phyloP scores from a whole-genome alignment of 2,888 invertebrate species.

The Drosophila quasianomalipes region DNA sequence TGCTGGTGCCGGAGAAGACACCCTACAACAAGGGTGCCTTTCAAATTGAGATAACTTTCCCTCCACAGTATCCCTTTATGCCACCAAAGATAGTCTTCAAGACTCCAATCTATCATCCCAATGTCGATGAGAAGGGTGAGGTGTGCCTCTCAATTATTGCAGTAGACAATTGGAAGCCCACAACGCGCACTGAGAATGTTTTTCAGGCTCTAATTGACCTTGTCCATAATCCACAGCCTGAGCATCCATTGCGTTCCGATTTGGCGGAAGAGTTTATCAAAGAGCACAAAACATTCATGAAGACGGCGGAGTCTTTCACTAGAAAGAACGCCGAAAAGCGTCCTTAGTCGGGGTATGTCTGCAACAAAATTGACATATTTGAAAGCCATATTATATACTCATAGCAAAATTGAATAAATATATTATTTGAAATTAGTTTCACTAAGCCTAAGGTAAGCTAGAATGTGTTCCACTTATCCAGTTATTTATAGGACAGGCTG shows the following conservation, averaged over 20 bases:
- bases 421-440: background rate
- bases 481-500: constrained; percentile 20
- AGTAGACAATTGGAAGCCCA: constrained; percentile 99
- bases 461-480: background rate
- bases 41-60: constrained; percentile 98
- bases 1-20: constrained; percentile 98
- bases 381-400: constrained; percentile 14
- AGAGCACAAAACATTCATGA: constrained; percentile 98
- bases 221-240: constrained; percentile 99
- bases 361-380: background rate
- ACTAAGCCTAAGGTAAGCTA: background rate
- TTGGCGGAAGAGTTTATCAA: constrained; percentile 98
- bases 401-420: constrained; percentile 20
- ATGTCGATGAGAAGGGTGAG: constrained; percentile 99
- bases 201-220: constrained; percentile 98
- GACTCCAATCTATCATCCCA: constrained; percentile 99
- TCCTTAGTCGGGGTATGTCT: constrained; percentile 88
- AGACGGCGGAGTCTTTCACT: constrained; percentile 99
- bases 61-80: constrained; percentile 99
- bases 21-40: constrained; percentile 99
- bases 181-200: constrained; percentile 99
- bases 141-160: constrained; percentile 98
- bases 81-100: constrained; percentile 99
- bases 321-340: constrained; percentile 99
- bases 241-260: constrained; percentile 98